Evolutionary conservation across 1,140 invertebrate genomes (phyloP), one percentile per base, ranked within the genome.

Genomic region (Pogonomyrmex californicus): DNA sequence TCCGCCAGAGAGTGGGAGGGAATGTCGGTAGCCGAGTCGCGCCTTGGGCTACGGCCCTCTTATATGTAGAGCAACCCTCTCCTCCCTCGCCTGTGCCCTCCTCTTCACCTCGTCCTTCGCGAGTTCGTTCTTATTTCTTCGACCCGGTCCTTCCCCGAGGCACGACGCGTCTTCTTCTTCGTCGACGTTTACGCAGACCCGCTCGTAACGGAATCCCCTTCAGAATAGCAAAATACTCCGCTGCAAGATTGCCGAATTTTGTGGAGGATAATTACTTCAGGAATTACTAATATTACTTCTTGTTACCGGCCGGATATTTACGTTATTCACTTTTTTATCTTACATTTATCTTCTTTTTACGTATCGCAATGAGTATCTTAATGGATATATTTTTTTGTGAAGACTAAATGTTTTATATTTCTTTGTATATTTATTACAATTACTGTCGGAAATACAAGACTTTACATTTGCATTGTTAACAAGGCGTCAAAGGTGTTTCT

Each of bases 41-140:
- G 81, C 91, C 89, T 87, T 56, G 44, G 91, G 92, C 90, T 91
- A 91, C 90, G 75, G 85, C 87, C 77, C 89, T 90, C 90, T 91
- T 91, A 87, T 91, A 91, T 91, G 85, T 91, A 88, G 90, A 91
- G 89, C 90, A 90, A 89, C 87, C 63, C 87, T 88, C 85, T 87
- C 62, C 71, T 60, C 66, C 87, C 62, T 44, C 73, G 63, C 63
- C 68, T 33, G 44, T 33, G 33, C 47, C 44, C 17, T n/a, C 0
- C 5, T 38, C 10, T 62, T 62, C 38, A 4, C 14, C 47, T 66
- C 30, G 66, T 58, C 54, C 81, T 76, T 77, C 81, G 33, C 44
- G 30, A 75, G 51, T 83, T n/a, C 62, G 41, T 76, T 56, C 70
- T 73, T 89, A 62, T 89, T 68, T 60, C 49, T 78, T 49, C 60